phyloP scores from a whole-genome alignment of 2,113 vertebrate species.

The Pongo abelii region DNA sequence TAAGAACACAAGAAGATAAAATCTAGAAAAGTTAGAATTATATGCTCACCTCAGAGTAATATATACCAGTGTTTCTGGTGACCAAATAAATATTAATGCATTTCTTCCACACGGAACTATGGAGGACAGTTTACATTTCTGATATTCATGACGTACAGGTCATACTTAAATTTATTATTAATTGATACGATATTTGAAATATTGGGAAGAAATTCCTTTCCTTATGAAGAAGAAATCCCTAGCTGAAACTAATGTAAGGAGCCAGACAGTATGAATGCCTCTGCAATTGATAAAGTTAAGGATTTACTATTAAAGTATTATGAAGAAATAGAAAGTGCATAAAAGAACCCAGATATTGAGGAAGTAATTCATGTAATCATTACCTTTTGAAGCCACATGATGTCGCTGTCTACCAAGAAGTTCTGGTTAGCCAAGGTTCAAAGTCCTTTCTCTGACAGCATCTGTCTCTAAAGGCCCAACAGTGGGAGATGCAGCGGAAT shows the following conservation, averaged over 20 bases:
- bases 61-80: background rate
- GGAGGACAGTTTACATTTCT: background rate
- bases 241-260: background rate
- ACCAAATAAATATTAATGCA: background rate
- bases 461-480: background rate
- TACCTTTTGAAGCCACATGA: conserved; percentile 59
- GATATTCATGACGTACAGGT: background rate
- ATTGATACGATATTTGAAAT: conserved; percentile 1
- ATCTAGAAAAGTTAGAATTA: background rate
- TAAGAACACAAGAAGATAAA: background rate
- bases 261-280: background rate
- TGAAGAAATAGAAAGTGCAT: background rate
- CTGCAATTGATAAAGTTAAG: background rate
- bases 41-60: background rate
- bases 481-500: background rate
- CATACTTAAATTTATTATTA: background rate
- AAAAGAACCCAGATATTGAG: background rate
- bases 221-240: background rate
- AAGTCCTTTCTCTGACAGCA: background rate
- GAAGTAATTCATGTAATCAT: background rate
- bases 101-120: background rate
- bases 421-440: background rate
- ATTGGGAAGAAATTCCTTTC: background rate
- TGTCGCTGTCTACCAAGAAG: conserved; percentile 63
- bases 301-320: background rate